These are phyloP conservation scores for Temnothorax unifasciatus DNA, from an alignment of 2,888 invertebrate species.

Conservation along the genomic window DNA sequence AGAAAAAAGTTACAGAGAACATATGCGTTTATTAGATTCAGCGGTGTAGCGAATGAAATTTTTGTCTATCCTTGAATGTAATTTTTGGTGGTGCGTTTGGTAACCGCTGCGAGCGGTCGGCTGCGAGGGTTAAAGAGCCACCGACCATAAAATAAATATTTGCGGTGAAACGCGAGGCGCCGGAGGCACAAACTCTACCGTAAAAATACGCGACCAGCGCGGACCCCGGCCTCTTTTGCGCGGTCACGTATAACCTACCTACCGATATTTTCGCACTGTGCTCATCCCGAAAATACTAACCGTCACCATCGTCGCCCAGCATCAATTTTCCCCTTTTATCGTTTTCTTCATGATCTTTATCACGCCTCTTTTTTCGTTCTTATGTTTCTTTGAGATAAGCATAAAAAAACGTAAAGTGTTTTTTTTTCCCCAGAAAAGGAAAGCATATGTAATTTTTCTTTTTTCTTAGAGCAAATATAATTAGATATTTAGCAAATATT, in stretches of 20 bases:
- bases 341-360: slow-evolving; percentile 19
- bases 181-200: slow-evolving; percentile 40
- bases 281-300: slow-evolving; percentile 32
- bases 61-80: not conserved
- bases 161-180: slow-evolving; percentile 49
- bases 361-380: not conserved
- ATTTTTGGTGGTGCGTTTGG: slow-evolving; percentile 19
- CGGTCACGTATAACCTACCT: slow-evolving; percentile 48
- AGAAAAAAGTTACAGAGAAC: not conserved
- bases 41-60: not conserved
- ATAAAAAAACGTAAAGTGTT: not conserved
- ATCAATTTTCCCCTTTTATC: slow-evolving; percentile 32
- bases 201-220: slow-evolving; percentile 40
- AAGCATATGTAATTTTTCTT: not conserved
- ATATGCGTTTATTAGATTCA: not conserved
- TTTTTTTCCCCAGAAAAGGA: not conserved
- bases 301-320: not conserved
- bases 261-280: slow-evolving; percentile 42
- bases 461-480: not conserved
- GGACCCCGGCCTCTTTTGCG: slow-evolving; percentile 10
- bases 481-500: not conserved
- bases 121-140: slow-evolving; percentile 37
- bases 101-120: not conserved
- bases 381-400: not conserved
- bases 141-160: slow-evolving; percentile 53